Evolutionary conservation across 2,888 invertebrate species (phyloP), one percentile per base, ranked within the genome.

Genomic region (Cabera pusaria): DNA sequence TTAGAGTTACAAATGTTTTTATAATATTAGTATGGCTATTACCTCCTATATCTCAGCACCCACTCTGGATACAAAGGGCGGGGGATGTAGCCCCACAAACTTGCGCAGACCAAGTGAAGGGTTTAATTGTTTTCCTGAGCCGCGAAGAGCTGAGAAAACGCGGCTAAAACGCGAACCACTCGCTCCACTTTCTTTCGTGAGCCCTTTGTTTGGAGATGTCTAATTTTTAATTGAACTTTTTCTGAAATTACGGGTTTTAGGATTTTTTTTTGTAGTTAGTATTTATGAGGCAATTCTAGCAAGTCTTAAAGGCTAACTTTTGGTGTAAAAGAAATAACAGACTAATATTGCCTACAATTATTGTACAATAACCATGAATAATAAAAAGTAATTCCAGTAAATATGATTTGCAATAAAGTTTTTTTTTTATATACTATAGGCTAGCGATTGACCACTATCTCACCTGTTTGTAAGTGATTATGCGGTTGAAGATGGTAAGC

Each of bases 81-180:
- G 67, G 72, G 74, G 73, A 79, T 72, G 75, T 72, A 68, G 59
- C 59, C 67, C 66, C 66, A 54, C 74, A 77, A 84, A 83, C 75
- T 83, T 77, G 38, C 28, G 31, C 35, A 31, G 66, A 72, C 71
- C 77, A 68, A 79, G 75, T 73, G 71, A 75, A 85, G 77, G 74
- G 77, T 74, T 80, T 86, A 88, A 89, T 88, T 87, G 86, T 88
- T 82, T 77, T 75, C 74, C 78, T 78, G 71, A 66, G 64, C 64
- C 62, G 52, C 54, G 61, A 69, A 68, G 59, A 64, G 72, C 65
- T 70, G 72, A 66, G 72, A 76, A 80, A 81, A 74, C 75, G 75
- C 59, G 65, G 59, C 66, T 70, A 65, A 70, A 75, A 69, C 64
- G 64, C 61, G 60, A 57, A 55, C 58, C 55, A 56, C 59, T 59